Base-by-base conservation (phyloP, 2,113 vertebrate species). In the Pseudopipra pipra region DNA sequence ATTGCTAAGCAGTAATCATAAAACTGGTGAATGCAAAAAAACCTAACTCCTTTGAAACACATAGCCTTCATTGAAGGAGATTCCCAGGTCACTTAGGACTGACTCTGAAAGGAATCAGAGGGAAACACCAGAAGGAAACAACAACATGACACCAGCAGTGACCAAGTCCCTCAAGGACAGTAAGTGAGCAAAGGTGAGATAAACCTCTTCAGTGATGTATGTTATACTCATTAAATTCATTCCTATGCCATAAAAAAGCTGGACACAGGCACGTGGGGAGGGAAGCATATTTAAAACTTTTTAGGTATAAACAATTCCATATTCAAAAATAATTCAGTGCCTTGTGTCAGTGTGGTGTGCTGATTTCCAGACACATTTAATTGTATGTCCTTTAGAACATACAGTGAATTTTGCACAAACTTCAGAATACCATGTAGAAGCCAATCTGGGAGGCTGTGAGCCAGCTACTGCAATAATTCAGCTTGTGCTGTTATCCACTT, bases 401-500 rank as follows among this genome's bases (percentile, higher is more conserved):
- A 15, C 4, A 77, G 44, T 31, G 63, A 85, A 74, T 85, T 93
- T 70, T 94, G 59, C 78, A 85, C 39, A 76, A 81, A 46, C 30
- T 82, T 55, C 62, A 74, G 39, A 88, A 31, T 55, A 56, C 22
- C 41, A 16, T 44, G 39, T 16, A 66, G 65, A 70, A 96, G 89
- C 8, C 65, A 61, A 35, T 54, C 28, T 63, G 43, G 61, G 51
- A 94, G 43, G 31, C 68, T 91, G 47, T 46, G 87, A 96, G 68
- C 31, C 59, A 95, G 74, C 54, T 77, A 89, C 9, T 41, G 58
- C 47, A 91, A 90, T 82, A 91, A 96, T 85, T 89, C 92, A 93
- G 58, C 71, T 75, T 95, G n/a, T 59, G 88, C 74, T 92, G 88
- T 82, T 91, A 96, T 75, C 82, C 71, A 91, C 91, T 87, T 79